Percentiles rank a stretch among this genome's conserved stretches.
Conservation (phyloP, 1,140 invertebrate genomes). For the Artemia franciscana region DNA sequence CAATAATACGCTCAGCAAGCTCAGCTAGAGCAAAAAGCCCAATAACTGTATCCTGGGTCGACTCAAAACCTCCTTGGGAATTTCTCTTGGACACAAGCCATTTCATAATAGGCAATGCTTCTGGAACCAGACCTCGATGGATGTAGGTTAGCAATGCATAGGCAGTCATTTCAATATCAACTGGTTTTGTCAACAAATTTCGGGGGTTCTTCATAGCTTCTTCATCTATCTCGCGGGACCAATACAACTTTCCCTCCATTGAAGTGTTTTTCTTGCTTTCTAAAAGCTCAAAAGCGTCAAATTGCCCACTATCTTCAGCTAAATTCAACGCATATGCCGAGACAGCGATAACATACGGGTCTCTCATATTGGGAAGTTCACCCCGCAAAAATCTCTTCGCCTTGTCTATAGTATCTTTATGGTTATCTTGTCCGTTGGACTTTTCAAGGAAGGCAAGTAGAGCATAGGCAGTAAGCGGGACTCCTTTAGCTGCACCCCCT, state of each 20-base stretch:
- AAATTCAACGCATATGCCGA: constrained; percentile 50
- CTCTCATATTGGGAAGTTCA: constrained; percentile 38
- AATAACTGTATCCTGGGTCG: constrained; percentile 51
- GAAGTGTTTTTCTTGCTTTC: constrained; percentile 27
- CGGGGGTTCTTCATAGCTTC: constrained; percentile 44
- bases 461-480: constrained; percentile 62
- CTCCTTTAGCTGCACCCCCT: constrained; percentile 39
- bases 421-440: constrained; percentile 18
- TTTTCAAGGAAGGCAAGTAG: constrained; percentile 51
- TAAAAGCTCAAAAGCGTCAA: constrained; percentile 37
- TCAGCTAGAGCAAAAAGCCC: constrained; percentile 42
- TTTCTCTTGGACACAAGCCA: constrained; percentile 66
- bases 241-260: constrained; percentile 18
- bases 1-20: constrained; percentile 34
- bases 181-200: constrained; percentile 36
- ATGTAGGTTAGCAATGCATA: constrained; percentile 50
- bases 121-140: constrained; percentile 31
- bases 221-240: constrained; percentile 30
- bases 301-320: constrained; percentile 39
- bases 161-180: constrained; percentile 67
- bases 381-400: constrained; percentile 52
- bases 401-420: constrained; percentile 37
- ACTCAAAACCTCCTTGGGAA: constrained; percentile 52
- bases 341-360: constrained; percentile 51
- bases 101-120: constrained; percentile 50